Conservation (phyloP, 2,888 invertebrate species). For the Allophyes oxyacanthae region DNA sequence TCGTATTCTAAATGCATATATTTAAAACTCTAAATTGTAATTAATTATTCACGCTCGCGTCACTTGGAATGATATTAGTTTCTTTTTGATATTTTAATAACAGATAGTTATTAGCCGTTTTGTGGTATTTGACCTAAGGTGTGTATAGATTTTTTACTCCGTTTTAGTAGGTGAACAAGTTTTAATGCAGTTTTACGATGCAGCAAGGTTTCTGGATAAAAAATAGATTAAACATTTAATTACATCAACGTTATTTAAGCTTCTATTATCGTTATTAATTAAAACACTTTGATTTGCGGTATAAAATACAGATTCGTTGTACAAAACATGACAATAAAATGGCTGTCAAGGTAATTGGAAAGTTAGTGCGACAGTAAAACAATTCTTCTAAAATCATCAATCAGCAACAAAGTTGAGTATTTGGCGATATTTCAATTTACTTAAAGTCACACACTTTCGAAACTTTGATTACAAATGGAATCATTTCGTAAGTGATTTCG, state of each 20-base stretch:
- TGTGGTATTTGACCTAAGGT: constrained; percentile 17
- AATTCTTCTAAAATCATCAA: constrained; percentile 23
- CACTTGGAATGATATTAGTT: constrained; percentile 11
- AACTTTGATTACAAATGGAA: constrained; percentile 35
- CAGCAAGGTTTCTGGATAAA: constrained; percentile 24
- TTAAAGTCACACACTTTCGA: constrained; percentile 25
- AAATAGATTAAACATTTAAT: not conserved
- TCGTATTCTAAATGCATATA: constrained; percentile 59
- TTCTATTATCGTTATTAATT: constrained; percentile 12
- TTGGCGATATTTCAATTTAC: constrained; percentile 42
- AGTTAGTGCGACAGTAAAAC: constrained; percentile 24
- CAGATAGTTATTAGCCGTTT: constrained; percentile 10
- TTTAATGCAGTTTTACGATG: constrained; percentile 22
- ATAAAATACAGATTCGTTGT: constrained; percentile 9
- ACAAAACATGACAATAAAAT: constrained; percentile 18
- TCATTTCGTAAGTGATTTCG: constrained; percentile 5
- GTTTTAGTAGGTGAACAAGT: constrained; percentile 18
- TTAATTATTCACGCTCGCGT: constrained; percentile 45
- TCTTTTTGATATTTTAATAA: constrained; percentile 15
- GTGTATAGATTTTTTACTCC: constrained; percentile 13
- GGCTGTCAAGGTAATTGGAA: constrained; percentile 30
- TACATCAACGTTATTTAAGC: constrained; percentile 3
- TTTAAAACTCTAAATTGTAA: constrained; percentile 40
- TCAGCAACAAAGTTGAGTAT: constrained; percentile 27
- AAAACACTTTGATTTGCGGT: constrained; percentile 2